Conservation (phyloP, 2,113 vertebrate species). For the Pituophis catenifer region DNA sequence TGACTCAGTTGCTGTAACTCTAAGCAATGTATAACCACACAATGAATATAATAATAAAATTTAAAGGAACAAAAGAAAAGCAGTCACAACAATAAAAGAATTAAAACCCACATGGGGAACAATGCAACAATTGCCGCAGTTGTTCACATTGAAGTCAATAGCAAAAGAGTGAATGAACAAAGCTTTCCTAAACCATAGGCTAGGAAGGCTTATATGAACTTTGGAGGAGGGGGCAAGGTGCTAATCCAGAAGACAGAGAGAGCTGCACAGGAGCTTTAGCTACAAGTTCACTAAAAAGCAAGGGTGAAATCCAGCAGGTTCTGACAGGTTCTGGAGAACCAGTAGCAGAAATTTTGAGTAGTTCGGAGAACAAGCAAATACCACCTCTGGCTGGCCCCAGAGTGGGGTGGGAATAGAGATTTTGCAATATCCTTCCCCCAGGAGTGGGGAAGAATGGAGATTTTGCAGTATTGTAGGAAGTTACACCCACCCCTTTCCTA, state of each 20-base stretch:
- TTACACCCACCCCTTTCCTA: too few relatives aligned
- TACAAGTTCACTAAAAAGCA: background rate
- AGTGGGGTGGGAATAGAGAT: too few relatives aligned
- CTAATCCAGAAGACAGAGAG: background rate
- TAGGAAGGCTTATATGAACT: background rate
- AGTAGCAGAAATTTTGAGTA: too few relatives aligned
- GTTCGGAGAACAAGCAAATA: too few relatives aligned
- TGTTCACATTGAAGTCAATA: background rate
- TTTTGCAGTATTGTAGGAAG: too few relatives aligned
- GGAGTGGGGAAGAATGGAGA: too few relatives aligned
- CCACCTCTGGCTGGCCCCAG: too few relatives aligned
- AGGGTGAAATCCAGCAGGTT: too few relatives aligned
- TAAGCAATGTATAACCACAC: background rate
- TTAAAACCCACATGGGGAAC: background rate
- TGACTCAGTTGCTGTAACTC: background rate
- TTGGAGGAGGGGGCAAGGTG: background rate
- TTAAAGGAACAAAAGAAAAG: background rate
- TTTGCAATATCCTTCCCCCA: too few relatives aligned
- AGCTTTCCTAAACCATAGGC: background rate
- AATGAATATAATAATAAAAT: background rate
- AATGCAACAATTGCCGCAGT: background rate
- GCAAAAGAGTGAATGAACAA: background rate
- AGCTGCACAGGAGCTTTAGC: background rate
- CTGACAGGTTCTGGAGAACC: too few relatives aligned
- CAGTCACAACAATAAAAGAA: background rate